These are phyloP conservation scores for Cinclus cinclus DNA, from an alignment of 2,113 vertebrate species.

Conservation along the genomic window DNA sequence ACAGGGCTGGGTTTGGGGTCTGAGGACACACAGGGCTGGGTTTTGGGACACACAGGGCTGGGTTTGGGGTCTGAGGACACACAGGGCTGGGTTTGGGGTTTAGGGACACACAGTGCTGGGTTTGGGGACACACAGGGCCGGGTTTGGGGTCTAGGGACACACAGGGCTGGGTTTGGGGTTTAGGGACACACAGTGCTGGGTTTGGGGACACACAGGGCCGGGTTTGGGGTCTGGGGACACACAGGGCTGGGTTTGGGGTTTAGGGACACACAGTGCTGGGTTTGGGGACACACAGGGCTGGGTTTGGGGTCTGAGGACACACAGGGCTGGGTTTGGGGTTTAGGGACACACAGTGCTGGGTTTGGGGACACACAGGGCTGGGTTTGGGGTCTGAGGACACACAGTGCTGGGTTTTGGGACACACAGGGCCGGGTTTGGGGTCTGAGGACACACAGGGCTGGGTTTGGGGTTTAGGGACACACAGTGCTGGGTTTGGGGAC, in stretches of 20 bases:
- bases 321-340: neutral
- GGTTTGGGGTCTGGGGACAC: too few relatives aligned
- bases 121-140: neutral
- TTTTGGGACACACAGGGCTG: too few relatives aligned
- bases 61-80: neutral
- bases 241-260: rapidly evolving
- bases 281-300: too few relatives aligned
- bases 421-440: neutral
- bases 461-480: neutral
- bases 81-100: neutral
- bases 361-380: neutral
- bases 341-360: too few relatives aligned
- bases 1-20: neutral
- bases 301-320: neutral
- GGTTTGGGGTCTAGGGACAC: neutral
- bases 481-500: neutral
- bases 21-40: neutral
- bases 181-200: too few relatives aligned
- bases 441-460: neutral
- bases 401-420: too few relatives aligned
- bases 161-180: neutral
- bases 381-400: neutral
- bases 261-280: neutral
- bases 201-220: too few relatives aligned
- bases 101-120: neutral